These are phyloP conservation scores for Cotesia chilonis DNA, from an alignment of 1,140 invertebrate genomes.

Conservation along the genomic window DNA sequence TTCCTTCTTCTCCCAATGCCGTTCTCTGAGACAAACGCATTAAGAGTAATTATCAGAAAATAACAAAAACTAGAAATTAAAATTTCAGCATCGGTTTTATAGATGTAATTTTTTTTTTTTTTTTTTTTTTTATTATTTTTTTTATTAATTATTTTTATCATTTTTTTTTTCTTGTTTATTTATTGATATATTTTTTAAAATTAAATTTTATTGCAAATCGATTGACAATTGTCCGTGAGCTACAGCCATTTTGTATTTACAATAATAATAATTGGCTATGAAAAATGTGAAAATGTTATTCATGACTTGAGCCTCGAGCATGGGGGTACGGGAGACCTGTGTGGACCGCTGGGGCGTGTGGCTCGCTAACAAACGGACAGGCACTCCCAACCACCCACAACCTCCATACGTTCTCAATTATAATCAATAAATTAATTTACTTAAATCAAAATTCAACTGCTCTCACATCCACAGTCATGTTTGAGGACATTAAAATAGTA, in stretches of 20 bases:
- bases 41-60: too few relatives aligned
- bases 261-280: slow-evolving; percentile 8
- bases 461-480: slow-evolving; percentile 6
- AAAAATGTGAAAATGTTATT: slow-evolving; percentile 41
- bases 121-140: slow-evolving; percentile 30
- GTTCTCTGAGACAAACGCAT: background rate
- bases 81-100: too few relatives aligned
- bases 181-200: background rate
- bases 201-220: slow-evolving; percentile 27
- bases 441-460: slow-evolving; percentile 4
- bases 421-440: slow-evolving; percentile 1
- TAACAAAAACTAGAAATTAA: too few relatives aligned
- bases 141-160: slow-evolving; percentile 17
- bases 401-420: slow-evolving; percentile 14
- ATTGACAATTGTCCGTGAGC: slow-evolving; percentile 20
- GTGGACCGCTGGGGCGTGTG: slow-evolving; percentile 66
- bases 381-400: slow-evolving; percentile 60
- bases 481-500: background rate
- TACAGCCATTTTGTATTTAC: slow-evolving; percentile 32
- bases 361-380: slow-evolving; percentile 68
- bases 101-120: background rate
- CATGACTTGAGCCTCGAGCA: slow-evolving; percentile 60
- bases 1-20: background rate
- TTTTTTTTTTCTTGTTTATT: slow-evolving; percentile 14
- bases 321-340: slow-evolving; percentile 63